These are phyloP conservation scores for Pachliopta kotzebuea DNA, from an alignment of 2,888 invertebrate species.

Conservation along the genomic window DNA sequence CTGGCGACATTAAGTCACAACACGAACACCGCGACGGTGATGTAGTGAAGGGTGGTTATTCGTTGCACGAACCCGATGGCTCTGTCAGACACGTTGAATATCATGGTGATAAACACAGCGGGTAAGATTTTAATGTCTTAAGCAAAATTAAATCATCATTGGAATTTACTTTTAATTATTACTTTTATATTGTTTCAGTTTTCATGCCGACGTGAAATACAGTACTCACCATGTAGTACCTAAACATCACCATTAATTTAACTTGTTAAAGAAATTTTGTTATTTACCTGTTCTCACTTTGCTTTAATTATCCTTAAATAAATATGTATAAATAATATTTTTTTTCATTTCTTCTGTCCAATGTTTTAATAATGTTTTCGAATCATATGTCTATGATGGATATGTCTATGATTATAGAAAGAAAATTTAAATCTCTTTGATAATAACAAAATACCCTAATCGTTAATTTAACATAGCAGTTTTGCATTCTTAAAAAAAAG, in stretches of 20 bases:
- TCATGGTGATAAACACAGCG: constrained; percentile 66
- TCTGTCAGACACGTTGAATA: constrained; percentile 73
- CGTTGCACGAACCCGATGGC: constrained; percentile 71
- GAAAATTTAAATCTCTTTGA: no score
- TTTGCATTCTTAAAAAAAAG: no score
- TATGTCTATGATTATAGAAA: no score
- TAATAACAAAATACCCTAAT: no score
- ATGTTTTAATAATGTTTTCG: not conserved
- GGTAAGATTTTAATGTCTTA: constrained; percentile 43
- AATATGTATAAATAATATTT: not conserved
- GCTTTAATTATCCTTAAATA: not conserved
- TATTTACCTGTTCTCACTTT: not conserved
- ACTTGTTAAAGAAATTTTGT: not conserved
- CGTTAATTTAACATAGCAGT: no score
- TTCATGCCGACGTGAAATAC: constrained; percentile 68
- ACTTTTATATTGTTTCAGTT: constrained; percentile 44
- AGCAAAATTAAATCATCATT: not conserved
- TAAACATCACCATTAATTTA: constrained; percentile 43
- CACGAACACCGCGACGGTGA: constrained; percentile 27
- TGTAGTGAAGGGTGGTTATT: constrained; percentile 32
- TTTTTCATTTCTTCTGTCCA: not conserved
- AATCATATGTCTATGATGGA: no score
- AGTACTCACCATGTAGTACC: constrained; percentile 65
- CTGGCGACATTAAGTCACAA: constrained; percentile 25
- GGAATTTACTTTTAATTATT: not conserved